Conservation (phyloP, 1,140 invertebrate genomes). For the Artemia franciscana region DNA sequence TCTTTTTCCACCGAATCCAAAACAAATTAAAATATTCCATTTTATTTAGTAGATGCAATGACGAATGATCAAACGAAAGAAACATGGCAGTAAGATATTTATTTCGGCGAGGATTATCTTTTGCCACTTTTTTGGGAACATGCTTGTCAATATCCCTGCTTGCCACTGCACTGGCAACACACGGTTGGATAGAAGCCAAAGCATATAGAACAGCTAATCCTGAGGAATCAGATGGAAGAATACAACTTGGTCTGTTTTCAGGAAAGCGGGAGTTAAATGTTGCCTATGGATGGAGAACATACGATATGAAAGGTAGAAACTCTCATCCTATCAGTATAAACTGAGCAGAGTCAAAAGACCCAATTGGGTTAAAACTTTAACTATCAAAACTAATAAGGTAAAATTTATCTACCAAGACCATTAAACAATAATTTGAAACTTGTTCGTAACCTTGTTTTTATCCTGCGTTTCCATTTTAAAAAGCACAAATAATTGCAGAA, state of each 20-base stretch:
- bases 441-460: too few relatives aligned
- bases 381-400: too few relatives aligned
- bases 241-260: conserved; percentile 60
- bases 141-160: conserved; percentile 55
- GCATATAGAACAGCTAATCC: conserved; percentile 40
- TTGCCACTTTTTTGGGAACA: conserved; percentile 65
- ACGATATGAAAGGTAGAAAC: conserved; percentile 38
- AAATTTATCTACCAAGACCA: too few relatives aligned
- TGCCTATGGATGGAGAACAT: conserved; percentile 50
- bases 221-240: conserved; percentile 40
- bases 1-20: too few relatives aligned
- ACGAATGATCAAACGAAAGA: too few relatives aligned
- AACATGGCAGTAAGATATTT: conserved; percentile 16
- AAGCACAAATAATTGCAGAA: too few relatives aligned
- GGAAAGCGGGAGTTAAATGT: conserved; percentile 58
- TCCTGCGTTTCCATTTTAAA: too few relatives aligned
- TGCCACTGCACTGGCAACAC: conserved; percentile 57
- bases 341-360: background rate
- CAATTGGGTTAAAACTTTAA: too few relatives aligned
- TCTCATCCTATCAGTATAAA: background rate
- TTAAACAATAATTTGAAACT: too few relatives aligned
- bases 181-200: conserved; percentile 59
- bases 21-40: too few relatives aligned
- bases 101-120: conserved; percentile 54
- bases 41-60: too few relatives aligned